phyloP scores from a whole-genome alignment of 2,888 invertebrate genomes.

The Branchellion lobata region DNA sequence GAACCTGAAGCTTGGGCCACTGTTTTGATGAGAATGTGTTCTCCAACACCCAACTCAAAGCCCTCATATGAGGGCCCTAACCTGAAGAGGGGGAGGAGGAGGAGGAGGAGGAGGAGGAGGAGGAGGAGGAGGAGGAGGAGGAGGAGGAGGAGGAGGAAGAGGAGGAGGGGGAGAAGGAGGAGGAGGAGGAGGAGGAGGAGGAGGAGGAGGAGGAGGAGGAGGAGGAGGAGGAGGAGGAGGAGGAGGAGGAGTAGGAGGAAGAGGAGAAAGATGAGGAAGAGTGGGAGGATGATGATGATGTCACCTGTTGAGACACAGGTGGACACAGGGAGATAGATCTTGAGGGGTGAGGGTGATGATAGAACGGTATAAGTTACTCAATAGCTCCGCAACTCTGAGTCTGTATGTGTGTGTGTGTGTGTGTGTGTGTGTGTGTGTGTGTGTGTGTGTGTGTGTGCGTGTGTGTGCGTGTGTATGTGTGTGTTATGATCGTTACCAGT shows the following conservation, averaged over 20 bases:
- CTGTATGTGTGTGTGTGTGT: constrained; percentile 64
- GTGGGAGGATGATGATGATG: too few relatives aligned
- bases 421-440: too few relatives aligned
- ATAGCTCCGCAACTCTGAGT: constrained; percentile 84
- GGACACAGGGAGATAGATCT: constrained; percentile 86
- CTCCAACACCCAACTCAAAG: constrained; percentile 84
- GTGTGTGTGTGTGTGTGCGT: too few relatives aligned
- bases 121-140: constrained; percentile 38
- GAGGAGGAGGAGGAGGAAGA: constrained; percentile 40
- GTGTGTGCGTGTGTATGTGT: too few relatives aligned
- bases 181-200: constrained; percentile 22
- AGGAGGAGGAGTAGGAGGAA: neutral
- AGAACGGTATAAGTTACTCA: constrained; percentile 87
- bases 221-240: too few relatives aligned
- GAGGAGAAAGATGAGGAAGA: neutral
- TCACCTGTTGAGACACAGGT: constrained; percentile 80
- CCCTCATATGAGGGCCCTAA: constrained; percentile 94
- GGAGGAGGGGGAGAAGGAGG: constrained; percentile 37
- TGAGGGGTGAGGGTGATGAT: constrained; percentile 82
- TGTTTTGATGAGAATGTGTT: constrained; percentile 88
- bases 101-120: constrained; percentile 34
- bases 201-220: neutral
- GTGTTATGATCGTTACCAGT: neutral
- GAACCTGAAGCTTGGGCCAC: constrained; percentile 69
- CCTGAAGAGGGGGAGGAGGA: constrained; percentile 58